Conservation (phyloP, 2,113 vertebrate species). For the Glaucidium brasilianum region DNA sequence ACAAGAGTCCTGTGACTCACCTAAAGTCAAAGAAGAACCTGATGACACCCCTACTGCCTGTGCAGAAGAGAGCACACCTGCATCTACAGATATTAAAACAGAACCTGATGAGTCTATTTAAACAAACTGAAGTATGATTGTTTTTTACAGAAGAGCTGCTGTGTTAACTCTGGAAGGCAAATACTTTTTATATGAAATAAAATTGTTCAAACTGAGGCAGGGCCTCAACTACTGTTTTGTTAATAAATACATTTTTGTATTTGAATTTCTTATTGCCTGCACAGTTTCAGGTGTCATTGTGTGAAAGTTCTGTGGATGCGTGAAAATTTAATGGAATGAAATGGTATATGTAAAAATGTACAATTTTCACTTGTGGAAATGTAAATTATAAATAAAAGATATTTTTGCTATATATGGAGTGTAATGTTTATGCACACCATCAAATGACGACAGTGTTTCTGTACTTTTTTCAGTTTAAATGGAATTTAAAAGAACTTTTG, state of each 20-base stretch:
- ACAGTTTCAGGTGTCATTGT: conserved; percentile 87
- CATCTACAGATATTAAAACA: conserved; percentile 76
- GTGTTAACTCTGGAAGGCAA: conserved; percentile 69
- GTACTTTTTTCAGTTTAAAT: conserved; percentile 74
- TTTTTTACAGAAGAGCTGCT: conserved; percentile 74
- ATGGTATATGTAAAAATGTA: conserved; percentile 83
- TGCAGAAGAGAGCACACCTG: conserved; percentile 73
- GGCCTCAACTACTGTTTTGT: conserved; percentile 79
- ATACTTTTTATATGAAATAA: conserved; percentile 85
- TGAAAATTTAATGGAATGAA: conserved; percentile 80
- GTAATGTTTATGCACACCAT: conserved; percentile 90
- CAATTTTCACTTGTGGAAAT: conserved; percentile 82
- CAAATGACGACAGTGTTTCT: conserved; percentile 75
- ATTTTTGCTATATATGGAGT: conserved; percentile 97
- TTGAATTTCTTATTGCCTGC: conserved; percentile 88
- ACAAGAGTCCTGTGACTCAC: conserved; percentile 72
- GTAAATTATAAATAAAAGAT: conserved; percentile 99
- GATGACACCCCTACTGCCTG: conserved; percentile 69
- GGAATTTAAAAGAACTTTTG: conserved; percentile 62
- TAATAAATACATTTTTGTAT: conserved; percentile 99
- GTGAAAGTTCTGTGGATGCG: conserved; percentile 84
- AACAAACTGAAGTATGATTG: conserved; percentile 62
- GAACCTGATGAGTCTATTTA: conserved; percentile 76
- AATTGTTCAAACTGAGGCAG: conserved; percentile 78
- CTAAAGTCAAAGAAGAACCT: conserved; percentile 85